Evolutionary conservation across 2,113 vertebrate genomes (phyloP).

Genomic region (Campylomormyrus tamandua): DNA sequence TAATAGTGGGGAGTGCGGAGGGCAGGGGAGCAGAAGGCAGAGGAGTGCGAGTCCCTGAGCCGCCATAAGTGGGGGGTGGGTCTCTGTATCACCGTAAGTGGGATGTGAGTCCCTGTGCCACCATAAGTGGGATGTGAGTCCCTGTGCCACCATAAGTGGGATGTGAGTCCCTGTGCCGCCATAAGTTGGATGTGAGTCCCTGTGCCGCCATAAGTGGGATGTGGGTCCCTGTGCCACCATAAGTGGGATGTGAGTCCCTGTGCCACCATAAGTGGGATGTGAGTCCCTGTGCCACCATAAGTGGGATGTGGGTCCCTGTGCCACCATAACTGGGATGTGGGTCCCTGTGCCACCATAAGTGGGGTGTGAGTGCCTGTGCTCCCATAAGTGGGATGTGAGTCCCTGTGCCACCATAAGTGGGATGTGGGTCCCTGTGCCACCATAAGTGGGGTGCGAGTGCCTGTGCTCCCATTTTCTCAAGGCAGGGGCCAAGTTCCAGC

Average conservation of each 20-base stretch:
- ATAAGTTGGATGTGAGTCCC: too few species aligned
- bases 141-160: neutral
- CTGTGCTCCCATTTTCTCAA: neutral
- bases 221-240: neutral
- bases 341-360: neutral
- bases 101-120: neutral
- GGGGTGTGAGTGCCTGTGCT: neutral
- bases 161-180: neutral
- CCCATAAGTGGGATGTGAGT: neutral
- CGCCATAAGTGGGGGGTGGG: neutral
- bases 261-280: neutral
- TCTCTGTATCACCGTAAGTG: neutral
- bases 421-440: neutral
- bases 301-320: too few species aligned
- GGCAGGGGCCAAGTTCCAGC: neutral
- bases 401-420: neutral
- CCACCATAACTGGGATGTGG: neutral
- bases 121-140: neutral
- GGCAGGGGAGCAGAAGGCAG: neutral
- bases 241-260: neutral
- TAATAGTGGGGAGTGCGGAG: constrained; percentile 1
- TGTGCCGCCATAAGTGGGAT: neutral
- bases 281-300: neutral
- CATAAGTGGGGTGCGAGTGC: too few species aligned
- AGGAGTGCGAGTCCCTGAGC: neutral